Base-by-base conservation (phyloP, 2,113 vertebrate genomes). In the Rynchops niger region DNA sequence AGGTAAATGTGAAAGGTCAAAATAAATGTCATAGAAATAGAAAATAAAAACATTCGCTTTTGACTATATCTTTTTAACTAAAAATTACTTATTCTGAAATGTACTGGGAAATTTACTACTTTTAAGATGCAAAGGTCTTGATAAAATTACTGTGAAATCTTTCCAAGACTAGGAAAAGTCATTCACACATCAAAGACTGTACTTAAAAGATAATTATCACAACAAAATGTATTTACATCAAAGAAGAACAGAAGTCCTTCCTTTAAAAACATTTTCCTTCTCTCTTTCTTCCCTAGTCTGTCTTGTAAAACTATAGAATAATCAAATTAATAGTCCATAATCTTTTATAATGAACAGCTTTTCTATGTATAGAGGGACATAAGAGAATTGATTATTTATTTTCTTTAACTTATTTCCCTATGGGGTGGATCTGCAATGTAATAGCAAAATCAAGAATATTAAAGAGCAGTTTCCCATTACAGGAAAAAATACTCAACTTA, bases 141-240 rank as follows among this genome's bases (percentile, higher is more conserved):
- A 74, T 67, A 65, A 96, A 96, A 95, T 92, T 40, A 85, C 27
- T 88, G 42, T 62, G 40, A 96, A 97, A 80, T 95, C 26, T 95
- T 95, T 92, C 58, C 13, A 92, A 92, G 91, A 70, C 23, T 32
- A 65, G 20, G 47, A 93, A 90, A 78, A 74, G 3, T 72, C 23
- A 78, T 66, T 86, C 61, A 43, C 8, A 58, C 1, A 5, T 87
- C 38, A 89, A 82, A 89, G 30, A 77, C 16, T 58, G 2, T 17
- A 47, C n/a, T 72, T 92, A 61, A 71, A 71, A 71, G 11, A 87
- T 29, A 69, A 79, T 84, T 85, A 69, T 86, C 53, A 80, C 26
- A 90, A 36, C 22, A 93, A 82, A 85, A 82, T 53, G 3, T 43
- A 84, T 82, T 91, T 91, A 66, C 21, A 36, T 71, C 49, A 94